A percentile compares a stretch with the other conserved stretches of the same genome.
Evolutionary conservation across 2,113 vertebrate species (phyloP).

Genomic region (Hymenochirus boettgeri): DNA sequence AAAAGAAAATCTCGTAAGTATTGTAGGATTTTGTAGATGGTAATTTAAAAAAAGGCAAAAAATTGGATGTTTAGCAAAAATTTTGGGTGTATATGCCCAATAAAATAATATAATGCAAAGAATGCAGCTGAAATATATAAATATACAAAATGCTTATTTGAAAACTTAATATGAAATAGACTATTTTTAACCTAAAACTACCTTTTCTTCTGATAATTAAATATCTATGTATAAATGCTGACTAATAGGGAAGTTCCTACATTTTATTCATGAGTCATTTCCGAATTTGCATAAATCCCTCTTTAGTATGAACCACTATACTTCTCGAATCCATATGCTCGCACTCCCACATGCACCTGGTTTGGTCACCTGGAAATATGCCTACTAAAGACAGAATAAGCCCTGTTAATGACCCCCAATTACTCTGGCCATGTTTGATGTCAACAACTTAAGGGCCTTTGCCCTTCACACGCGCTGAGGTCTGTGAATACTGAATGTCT

Average conservation of each 20-base stretch:
- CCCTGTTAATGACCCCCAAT: constrained; percentile 36
- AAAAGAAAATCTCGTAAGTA: too few species aligned
- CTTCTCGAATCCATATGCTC: constrained; percentile 32
- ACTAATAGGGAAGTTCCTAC: neutral
- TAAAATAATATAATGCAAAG: too few species aligned
- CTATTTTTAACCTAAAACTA: neutral
- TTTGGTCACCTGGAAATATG: constrained; percentile 30
- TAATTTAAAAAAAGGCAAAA: too few species aligned
- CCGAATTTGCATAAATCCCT: constrained; percentile 4
- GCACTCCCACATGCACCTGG: constrained; percentile 39
- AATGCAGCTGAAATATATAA: too few species aligned
- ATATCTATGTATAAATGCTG: constrained; percentile 2
- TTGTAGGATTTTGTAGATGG: too few species aligned
- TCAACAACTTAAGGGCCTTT: constrained; percentile 43
- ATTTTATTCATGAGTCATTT: constrained; percentile 25
- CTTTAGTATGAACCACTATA: constrained; percentile 21
- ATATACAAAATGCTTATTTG: too few species aligned
- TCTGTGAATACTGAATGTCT: constrained; percentile 39
- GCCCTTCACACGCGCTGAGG: constrained; percentile 33
- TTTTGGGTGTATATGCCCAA: too few species aligned
- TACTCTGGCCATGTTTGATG: constrained; percentile 41
- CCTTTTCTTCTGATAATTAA: neutral
- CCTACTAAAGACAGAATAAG: constrained; percentile 38
- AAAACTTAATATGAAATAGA: neutral
- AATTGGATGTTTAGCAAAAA: too few species aligned